A percentile compares a stretch with the other conserved stretches of the same genome.
Evolutionary conservation across 2,113 vertebrate genomes (phyloP).

Genomic region (Pseudorasbora parva): DNA sequence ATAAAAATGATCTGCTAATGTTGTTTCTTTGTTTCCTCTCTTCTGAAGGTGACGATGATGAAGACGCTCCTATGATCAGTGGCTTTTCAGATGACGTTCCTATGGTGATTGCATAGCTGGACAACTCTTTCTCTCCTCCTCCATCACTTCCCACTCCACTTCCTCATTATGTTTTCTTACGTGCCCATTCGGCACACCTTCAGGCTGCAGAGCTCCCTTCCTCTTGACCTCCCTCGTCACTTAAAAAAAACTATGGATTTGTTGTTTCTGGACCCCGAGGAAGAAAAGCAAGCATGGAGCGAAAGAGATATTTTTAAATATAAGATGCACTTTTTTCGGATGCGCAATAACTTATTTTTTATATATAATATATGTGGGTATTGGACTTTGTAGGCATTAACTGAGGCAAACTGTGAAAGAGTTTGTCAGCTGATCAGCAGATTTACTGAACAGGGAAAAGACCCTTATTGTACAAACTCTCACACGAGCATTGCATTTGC

Average conservation of each 20-base stretch:
- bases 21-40: slow-evolving; percentile 54
- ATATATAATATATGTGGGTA: slow-evolving; percentile 74
- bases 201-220: background rate
- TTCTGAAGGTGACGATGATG: slow-evolving; percentile 90
- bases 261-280: slow-evolving; percentile 49
- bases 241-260: slow-evolving; percentile 35
- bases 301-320: slow-evolving; percentile 78
- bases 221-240: slow-evolving; percentile 13
- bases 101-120: slow-evolving; percentile 95
- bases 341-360: slow-evolving; percentile 87
- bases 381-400: slow-evolving; percentile 58
- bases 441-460: slow-evolving; percentile 41
- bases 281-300: slow-evolving; percentile 60
- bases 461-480: slow-evolving; percentile 64
- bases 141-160: slow-evolving; percentile 12
- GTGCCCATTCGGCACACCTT: background rate
- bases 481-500: slow-evolving; percentile 63
- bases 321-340: slow-evolving; percentile 82
- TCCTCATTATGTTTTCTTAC: slow-evolving; percentile 20
- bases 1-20: background rate
- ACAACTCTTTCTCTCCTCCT: slow-evolving; percentile 6
- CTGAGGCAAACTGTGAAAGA: slow-evolving; percentile 63
- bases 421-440: slow-evolving; percentile 61
- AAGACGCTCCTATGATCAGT: slow-evolving; percentile 96
- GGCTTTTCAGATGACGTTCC: slow-evolving; percentile 98